These are phyloP conservation scores for Manis crassicaudata DNA, from an alignment of 2,797 vertebrate species.

Conservation along the genomic window DNA sequence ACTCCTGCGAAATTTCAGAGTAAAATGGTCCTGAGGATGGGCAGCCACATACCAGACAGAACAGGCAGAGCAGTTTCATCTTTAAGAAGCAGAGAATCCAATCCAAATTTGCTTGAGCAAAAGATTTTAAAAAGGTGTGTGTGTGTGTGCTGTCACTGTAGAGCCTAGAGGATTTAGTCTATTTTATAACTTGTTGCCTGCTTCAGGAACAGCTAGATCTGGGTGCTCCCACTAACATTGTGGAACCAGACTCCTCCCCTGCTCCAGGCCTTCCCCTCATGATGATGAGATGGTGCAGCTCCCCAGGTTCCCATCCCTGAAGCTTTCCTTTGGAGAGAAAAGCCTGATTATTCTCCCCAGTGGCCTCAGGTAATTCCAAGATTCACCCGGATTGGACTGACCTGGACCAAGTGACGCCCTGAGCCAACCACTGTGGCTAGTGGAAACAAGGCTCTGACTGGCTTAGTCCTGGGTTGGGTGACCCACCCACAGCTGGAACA, in stretches of 20 bases:
- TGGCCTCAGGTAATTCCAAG: not conserved
- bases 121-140: not conserved
- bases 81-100: not conserved
- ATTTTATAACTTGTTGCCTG: not conserved
- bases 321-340: not conserved
- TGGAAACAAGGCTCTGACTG: not conserved
- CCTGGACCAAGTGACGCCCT: not conserved
- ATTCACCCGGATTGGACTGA: not conserved
- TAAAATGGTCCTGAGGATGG: too few species aligned
- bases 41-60: rapidly evolving
- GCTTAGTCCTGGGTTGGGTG: not conserved
- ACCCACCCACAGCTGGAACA: not conserved
- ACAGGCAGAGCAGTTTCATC: not conserved
- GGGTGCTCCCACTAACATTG: not conserved
- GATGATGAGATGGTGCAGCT: not conserved
- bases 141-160: too few species aligned
- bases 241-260: not conserved
- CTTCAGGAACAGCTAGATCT: not conserved
- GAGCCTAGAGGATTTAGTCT: not conserved
- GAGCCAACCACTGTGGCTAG: not conserved
- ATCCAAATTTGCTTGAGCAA: not conserved
- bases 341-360: not conserved
- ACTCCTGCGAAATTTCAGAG: not conserved
- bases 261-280: too few species aligned
- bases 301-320: not conserved